phyloP scores from a whole-genome alignment of 1,140 invertebrate genomes.

The Oscheius sp. region DNA sequence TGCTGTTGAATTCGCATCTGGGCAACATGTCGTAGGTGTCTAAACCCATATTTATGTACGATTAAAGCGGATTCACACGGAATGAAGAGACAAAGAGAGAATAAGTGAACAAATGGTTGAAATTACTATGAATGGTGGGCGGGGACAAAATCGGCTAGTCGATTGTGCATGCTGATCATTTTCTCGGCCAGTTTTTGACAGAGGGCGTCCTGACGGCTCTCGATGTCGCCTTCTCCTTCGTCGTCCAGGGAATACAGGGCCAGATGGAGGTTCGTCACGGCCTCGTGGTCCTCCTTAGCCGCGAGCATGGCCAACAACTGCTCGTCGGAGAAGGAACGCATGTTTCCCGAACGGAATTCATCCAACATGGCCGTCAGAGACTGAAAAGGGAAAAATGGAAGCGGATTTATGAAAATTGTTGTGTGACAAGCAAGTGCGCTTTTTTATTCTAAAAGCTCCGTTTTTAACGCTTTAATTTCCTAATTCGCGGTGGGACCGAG shows the following conservation, averaged over 20 bases:
- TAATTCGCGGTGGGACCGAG: too few relatives aligned
- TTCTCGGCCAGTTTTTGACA: background rate
- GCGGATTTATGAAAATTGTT: background rate
- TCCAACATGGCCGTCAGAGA: constrained; percentile 14
- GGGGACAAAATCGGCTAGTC: constrained; percentile 1
- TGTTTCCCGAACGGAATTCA: constrained; percentile 23
- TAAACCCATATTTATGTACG: too few relatives aligned
- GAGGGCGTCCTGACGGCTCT: background rate
- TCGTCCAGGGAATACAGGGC: constrained; percentile 17
- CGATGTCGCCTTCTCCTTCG: background rate
- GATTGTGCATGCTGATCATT: background rate
- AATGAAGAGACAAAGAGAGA: too few relatives aligned
- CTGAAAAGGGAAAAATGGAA: background rate
- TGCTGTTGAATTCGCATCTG: background rate
- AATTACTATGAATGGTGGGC: background rate
- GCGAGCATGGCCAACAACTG: constrained; percentile 14
- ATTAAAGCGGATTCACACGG: too few relatives aligned
- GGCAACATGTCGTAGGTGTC: background rate
- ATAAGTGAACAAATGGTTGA: too few relatives aligned
- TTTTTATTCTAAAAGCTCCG: background rate
- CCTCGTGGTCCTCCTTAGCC: constrained; percentile 25
- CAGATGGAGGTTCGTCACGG: constrained; percentile 22
- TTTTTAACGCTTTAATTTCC: background rate
- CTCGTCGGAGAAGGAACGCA: constrained; percentile 18
- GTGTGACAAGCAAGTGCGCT: background rate